Conservation (phyloP, 2,113 vertebrate genomes). For the Bubo blakistoni region DNA sequence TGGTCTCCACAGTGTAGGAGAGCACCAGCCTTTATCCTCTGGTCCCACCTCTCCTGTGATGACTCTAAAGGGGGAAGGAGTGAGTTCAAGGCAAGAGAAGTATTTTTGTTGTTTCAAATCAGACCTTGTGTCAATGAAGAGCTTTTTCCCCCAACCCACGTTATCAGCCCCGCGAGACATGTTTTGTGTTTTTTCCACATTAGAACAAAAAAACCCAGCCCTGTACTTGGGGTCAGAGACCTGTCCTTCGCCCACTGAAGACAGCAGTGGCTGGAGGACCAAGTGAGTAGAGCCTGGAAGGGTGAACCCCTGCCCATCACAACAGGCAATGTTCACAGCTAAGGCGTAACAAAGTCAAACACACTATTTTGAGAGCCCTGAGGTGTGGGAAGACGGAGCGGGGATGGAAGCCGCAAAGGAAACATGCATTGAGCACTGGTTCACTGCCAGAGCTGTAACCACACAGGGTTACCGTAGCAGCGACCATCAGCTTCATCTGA, state of each 20-base stretch:
- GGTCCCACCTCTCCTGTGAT: neutral
- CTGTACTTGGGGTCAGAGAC: neutral
- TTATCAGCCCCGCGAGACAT: neutral
- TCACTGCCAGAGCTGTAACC: slow-evolving; percentile 38
- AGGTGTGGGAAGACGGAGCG: neutral
- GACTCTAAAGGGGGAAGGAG: neutral
- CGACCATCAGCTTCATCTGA: slow-evolving; percentile 58
- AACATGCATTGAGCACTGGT: neutral
- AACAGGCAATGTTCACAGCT: neutral
- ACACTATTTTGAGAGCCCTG: neutral
- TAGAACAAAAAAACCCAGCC: neutral
- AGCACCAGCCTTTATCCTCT: neutral
- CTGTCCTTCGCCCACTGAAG: neutral
- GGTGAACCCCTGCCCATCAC: neutral
- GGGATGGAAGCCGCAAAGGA: slow-evolving; percentile 68
- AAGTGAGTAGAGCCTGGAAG: neutral
- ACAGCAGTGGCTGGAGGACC: neutral
- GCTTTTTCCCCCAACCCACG: neutral
- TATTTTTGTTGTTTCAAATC: neutral
- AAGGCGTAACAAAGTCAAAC: neutral
- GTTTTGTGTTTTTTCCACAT: neutral
- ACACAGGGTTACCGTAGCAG: slow-evolving; percentile 44
- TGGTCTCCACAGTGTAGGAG: neutral
- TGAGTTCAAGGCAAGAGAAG: neutral
- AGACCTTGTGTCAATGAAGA: neutral